Percentiles rank a stretch among this genome's conserved stretches.
Evolutionary conservation across 2,888 invertebrate species (phyloP).

Genomic region (Lasioglossum morio): DNA sequence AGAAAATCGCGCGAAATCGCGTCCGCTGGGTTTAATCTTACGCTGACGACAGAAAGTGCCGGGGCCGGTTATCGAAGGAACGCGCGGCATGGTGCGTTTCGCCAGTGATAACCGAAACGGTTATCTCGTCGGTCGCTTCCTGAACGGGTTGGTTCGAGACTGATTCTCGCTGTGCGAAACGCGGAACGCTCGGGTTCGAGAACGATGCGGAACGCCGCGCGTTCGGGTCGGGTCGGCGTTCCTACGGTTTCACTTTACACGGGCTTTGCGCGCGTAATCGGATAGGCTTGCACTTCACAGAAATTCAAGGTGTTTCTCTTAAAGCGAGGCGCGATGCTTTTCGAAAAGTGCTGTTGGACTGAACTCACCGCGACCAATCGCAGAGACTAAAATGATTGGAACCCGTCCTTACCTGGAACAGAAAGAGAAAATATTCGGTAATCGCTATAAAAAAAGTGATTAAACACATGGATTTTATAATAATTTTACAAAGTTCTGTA

Average conservation of each 20-base stretch:
- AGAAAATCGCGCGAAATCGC: constrained; percentile 34
- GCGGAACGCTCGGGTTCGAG: not conserved
- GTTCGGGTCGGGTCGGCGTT: constrained; percentile 16
- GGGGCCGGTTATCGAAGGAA: constrained; percentile 22
- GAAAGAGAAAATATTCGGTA: not conserved
- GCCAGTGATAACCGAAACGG: constrained; percentile 56
- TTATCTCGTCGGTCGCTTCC: constrained; percentile 62
- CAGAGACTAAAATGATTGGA: not conserved
- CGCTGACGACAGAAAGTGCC: constrained; percentile 34
- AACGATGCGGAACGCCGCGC: constrained; percentile 33
- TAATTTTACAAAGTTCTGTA: not conserved
- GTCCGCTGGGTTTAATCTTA: constrained; percentile 59
- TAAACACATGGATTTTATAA: not conserved
- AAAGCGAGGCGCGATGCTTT: constrained; percentile 24
- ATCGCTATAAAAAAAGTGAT: not conserved
- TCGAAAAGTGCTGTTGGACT: not conserved
- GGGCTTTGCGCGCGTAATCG: constrained; percentile 56
- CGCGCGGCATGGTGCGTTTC: constrained; percentile 54
- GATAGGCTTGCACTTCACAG: constrained; percentile 48
- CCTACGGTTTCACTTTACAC: constrained; percentile 63
- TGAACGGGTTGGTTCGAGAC: constrained; percentile 33
- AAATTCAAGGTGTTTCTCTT: constrained; percentile 60
- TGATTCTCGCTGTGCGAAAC: constrained; percentile 42
- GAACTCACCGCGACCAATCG: not conserved
- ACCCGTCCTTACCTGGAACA: constrained; percentile 67